Base-by-base conservation (phyloP, 2,113 vertebrate species). In the Hucho hucho region DNA sequence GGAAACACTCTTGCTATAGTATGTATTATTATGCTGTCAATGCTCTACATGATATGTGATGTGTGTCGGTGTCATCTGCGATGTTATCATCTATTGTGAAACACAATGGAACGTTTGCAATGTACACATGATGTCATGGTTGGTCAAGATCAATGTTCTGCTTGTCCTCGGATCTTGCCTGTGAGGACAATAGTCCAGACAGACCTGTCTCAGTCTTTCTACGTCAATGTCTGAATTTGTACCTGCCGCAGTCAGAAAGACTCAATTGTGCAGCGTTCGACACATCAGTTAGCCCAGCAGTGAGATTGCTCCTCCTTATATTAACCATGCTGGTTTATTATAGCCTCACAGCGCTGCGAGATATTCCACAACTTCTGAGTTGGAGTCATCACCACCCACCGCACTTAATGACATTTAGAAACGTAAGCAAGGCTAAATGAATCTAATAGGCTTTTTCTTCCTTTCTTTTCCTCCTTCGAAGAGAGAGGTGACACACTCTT, bases 281-380 rank as follows among this genome's bases (percentile, higher is more conserved):
- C 69, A 71, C 25, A 70, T 78, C 61, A 75, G 77, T 79, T 74
- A 61, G 58, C 49, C 6, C 49, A 58, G 66, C 64, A 56, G 75
- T 84, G 78, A 77, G 66, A 86, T 85, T 63, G 71, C 18, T 81
- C 75, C 75, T 83, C 37, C 37, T 43, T 11, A 12, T 43, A 81
- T 84, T 90, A 78, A 88, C 76, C 79, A 76, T 63, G 68, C 84
- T 89, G 72, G 77, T 80, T 81, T 84, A 77, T 85, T 87, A 73
- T 43, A 56, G 68, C 72, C 79, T 74, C 69, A 56, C 37, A 59
- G 46, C 77, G 75, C 85, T 82, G 76, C 81, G 75, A 79, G 83
- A 72, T 78, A 77, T 81, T 82, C 66, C 75, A 74, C 73, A 87
- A 81, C 82, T 84, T 83, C 37, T 22, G 80, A 82, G 72, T 61